These are phyloP conservation scores for Ariolimax columbianus DNA, from an alignment of 2,888 invertebrate genomes.

Conservation along the genomic window DNA sequence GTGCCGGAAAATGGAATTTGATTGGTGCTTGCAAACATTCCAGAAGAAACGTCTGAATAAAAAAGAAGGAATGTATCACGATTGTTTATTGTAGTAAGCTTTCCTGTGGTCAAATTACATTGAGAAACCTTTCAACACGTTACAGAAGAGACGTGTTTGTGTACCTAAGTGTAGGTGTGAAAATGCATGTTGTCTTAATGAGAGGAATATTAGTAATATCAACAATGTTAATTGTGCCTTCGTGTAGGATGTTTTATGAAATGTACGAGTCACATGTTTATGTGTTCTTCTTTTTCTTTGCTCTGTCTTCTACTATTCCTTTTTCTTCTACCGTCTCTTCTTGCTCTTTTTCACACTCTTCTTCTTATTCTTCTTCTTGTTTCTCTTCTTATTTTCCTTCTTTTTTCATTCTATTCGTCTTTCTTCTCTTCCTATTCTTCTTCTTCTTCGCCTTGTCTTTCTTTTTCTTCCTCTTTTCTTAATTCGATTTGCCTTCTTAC, in stretches of 20 bases:
- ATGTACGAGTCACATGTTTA: too few species aligned
- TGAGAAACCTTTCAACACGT: background rate
- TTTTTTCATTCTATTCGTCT: too few species aligned
- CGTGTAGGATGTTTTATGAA: too few species aligned
- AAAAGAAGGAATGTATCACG: background rate
- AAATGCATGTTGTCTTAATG: background rate
- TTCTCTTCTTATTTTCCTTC: too few species aligned
- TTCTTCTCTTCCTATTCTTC: too few species aligned
- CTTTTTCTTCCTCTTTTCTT: too few species aligned
- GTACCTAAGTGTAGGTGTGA: background rate
- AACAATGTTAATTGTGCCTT: too few species aligned
- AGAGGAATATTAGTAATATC: background rate
- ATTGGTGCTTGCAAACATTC: background rate
- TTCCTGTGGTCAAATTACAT: background rate
- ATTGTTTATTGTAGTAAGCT: slow-evolving; percentile 2
- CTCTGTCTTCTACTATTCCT: background rate
- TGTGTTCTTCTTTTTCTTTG: slow-evolving; percentile 2
- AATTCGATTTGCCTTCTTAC: too few species aligned
- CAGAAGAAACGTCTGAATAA: background rate
- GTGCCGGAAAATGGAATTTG: slow-evolving; percentile 11
- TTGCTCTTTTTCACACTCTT: background rate
- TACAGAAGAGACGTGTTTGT: background rate
- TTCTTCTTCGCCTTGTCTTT: too few species aligned
- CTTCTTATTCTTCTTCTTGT: background rate
- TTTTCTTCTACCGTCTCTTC: slow-evolving; percentile 1